Evolutionary conservation across 2,888 invertebrate genomes (phyloP).

Genomic region (Polydesmus complanatus): DNA sequence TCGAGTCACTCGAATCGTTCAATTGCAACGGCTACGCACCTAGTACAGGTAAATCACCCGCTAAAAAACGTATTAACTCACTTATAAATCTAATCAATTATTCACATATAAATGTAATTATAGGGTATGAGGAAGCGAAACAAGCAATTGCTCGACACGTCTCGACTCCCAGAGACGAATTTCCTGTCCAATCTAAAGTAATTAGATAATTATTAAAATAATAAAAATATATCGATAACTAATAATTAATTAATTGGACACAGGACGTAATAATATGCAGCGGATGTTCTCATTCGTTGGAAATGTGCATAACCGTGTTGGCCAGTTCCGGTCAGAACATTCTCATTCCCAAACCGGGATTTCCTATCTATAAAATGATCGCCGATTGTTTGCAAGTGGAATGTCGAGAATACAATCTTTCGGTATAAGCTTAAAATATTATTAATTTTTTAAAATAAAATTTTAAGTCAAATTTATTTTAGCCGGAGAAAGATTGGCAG

Average conservation of each 20-base stretch:
- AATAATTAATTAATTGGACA: neutral
- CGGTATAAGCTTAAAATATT: slow-evolving; percentile 15
- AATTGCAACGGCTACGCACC: slow-evolving; percentile 79
- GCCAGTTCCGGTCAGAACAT: slow-evolving; percentile 86
- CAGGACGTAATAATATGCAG: slow-evolving; percentile 83
- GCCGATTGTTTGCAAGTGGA: slow-evolving; percentile 69
- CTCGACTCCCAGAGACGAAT: slow-evolving; percentile 34
- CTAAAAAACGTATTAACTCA: slow-evolving; percentile 2
- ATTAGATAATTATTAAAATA: neutral
- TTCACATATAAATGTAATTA: no score
- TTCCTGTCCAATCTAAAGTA: slow-evolving; percentile 37
- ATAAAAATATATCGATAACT: neutral
- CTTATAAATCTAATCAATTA: neutral
- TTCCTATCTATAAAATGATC: slow-evolving; percentile 79
- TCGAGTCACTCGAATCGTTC: slow-evolving; percentile 51
- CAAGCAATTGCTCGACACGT: slow-evolving; percentile 76
- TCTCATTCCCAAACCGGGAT: slow-evolving; percentile 82
- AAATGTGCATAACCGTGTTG: slow-evolving; percentile 76
- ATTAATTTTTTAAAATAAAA: no score
- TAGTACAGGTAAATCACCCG: slow-evolving; percentile 49
- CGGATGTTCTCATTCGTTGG: slow-evolving; percentile 90
- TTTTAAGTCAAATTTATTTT: no score
- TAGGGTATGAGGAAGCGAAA: slow-evolving; percentile 55
- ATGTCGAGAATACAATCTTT: slow-evolving; percentile 53
- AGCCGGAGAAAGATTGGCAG: slow-evolving; percentile 54